Evolutionary conservation across 2,113 vertebrate species (phyloP), one percentile per base, ranked within the genome.

Genomic region (Chaenogobius annularis): DNA sequence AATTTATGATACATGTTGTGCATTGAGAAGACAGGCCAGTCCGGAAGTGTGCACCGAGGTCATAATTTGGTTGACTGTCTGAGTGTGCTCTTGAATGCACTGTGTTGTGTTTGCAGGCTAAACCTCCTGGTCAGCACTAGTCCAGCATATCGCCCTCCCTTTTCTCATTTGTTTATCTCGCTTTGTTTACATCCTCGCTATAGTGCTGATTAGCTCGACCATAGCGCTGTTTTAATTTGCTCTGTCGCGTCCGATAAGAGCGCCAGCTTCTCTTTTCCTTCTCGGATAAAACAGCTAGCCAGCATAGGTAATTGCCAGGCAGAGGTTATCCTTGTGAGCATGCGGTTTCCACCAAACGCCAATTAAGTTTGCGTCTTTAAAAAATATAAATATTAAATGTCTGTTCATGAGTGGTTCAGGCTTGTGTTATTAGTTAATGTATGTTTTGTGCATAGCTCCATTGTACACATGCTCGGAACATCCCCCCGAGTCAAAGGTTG

Each of bases 171-270:
- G 78, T 87, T 89, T 84, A 84, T 82, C 78, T 80, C 79, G 86
- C 83, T 88, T 88, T 92, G 90, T 91, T 90, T 93, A 91, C 88
- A 82, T 90, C 81, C 77, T 79, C 63, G 83, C 78, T 58, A 10
- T 78, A 63, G 43, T 59, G 75, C 88, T 91, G 92, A 92, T 93
- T 90, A 93, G 88, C 86, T 87, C 78, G 85, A 85, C 85, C 74
- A 80, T 87, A 90, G 85, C 89, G 85, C 89, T 87, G 90, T 93
- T 91, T 90, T 92, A 92, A 93, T 93, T 91, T 93, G 87, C 90
- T 92, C 87, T 90, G 88, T 92, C 90, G 86, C 66, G 80, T 75
- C 82, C 75, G 90, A 92, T 92, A 93, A 93, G 84, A 83, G 80
- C 74, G 80, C 73, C 0, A 46, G 20, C 88, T 54, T 76, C 70